phyloP scores from a whole-genome alignment of 2,113 vertebrate genomes.

The Halcyon senegalensis region DNA sequence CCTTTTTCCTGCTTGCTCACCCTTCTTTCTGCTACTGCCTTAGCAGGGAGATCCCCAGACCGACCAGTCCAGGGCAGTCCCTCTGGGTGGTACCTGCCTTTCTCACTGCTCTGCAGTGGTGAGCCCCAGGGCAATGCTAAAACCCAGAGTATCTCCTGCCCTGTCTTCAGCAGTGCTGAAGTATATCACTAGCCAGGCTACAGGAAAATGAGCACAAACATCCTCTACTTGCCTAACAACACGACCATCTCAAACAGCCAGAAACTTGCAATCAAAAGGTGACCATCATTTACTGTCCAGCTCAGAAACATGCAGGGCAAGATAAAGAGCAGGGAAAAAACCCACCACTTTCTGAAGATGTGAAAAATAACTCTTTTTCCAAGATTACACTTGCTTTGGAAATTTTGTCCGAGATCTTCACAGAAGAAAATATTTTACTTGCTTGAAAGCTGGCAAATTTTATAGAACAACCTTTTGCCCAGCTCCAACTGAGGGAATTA shows the following conservation, averaged over 20 bases:
- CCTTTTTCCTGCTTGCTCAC: background rate
- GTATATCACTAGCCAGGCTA: background rate
- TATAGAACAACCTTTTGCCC: background rate
- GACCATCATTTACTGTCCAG: background rate
- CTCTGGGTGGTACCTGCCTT: background rate
- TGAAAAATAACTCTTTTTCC: background rate
- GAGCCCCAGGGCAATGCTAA: background rate
- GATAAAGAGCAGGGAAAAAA: background rate
- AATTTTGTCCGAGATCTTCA: background rate
- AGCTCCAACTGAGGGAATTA: background rate
- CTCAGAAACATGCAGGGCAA: background rate
- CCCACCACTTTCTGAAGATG: fast-evolving
- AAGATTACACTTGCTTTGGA: background rate
- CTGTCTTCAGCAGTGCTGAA: background rate
- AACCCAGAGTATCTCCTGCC: fast-evolving
- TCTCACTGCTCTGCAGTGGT: background rate
- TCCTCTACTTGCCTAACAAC: background rate
- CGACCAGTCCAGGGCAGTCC: fast-evolving
- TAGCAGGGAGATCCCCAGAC: background rate
- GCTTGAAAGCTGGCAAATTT: background rate
- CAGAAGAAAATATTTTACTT: background rate
- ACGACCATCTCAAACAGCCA: fast-evolving
- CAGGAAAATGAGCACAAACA: background rate
- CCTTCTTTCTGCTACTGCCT: background rate
- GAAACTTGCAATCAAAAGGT: background rate